phyloP scores from a whole-genome alignment of 2,888 invertebrate species.

The Acanthosepion esculentum region DNA sequence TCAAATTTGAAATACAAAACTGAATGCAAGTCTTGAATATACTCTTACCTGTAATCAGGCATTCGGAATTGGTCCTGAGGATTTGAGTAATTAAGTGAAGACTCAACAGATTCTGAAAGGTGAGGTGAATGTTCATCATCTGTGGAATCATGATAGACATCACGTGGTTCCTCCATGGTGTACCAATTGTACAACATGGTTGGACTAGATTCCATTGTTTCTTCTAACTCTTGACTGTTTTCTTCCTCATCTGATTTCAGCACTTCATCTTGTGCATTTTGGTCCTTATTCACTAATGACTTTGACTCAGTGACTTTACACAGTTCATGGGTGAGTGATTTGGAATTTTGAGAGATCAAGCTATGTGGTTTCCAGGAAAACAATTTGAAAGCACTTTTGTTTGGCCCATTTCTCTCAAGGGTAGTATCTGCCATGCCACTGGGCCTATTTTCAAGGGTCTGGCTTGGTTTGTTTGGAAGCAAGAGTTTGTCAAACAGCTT shows the following conservation, averaged over 20 bases:
- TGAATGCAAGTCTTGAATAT: background rate
- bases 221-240: background rate
- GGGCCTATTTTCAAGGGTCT: conserved; percentile 25
- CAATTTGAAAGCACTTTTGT: conserved; percentile 39
- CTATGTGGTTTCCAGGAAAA: conserved; percentile 9
- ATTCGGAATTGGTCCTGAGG: conserved; percentile 42
- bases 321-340: conserved; percentile 43
- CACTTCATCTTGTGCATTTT: background rate
- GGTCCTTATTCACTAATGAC: background rate
- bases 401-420: background rate
- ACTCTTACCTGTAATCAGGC: conserved; percentile 48
- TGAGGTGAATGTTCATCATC: conserved; percentile 36
- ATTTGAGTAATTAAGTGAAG: conserved; percentile 8
- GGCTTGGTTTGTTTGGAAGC: conserved; percentile 58
- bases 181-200: conserved; percentile 41
- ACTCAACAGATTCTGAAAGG: background rate
- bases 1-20: background rate
- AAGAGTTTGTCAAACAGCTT: conserved; percentile 69
- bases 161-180: conserved; percentile 16
- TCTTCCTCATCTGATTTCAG: background rate
- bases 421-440: background rate
- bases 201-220: background rate
- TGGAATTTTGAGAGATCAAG: conserved; percentile 35
- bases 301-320: background rate
- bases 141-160: conserved; percentile 37